These are phyloP conservation scores for Calosoma granatense DNA, from an alignment of 1,140 invertebrate genomes.

Conservation along the genomic window DNA sequence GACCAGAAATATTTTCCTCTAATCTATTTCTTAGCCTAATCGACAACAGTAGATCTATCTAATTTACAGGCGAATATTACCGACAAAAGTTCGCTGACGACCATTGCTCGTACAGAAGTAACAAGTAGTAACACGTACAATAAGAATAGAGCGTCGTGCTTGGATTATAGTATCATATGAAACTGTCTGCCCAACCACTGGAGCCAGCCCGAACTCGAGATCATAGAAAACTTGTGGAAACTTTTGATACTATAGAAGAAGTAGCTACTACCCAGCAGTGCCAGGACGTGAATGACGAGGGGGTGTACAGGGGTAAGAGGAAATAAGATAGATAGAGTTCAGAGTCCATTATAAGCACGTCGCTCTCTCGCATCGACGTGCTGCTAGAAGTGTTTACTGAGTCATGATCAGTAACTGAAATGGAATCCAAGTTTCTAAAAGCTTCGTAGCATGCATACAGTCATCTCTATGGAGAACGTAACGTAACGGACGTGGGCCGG, in stretches of 20 bases:
- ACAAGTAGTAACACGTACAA: too few species aligned
- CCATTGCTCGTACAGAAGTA: too few species aligned
- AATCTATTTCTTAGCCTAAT: too few species aligned
- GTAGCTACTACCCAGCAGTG: neutral
- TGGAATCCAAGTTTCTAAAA: constrained; percentile 13
- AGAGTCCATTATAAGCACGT: neutral
- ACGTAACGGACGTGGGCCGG: neutral
- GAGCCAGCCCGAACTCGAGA: neutral
- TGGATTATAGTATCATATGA: too few species aligned
- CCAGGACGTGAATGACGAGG: too few species aligned
- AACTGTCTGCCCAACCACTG: neutral
- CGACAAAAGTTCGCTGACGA: too few species aligned
- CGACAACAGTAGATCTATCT: too few species aligned
- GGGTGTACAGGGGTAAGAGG: too few species aligned
- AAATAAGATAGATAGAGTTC: neutral
- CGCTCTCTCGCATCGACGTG: neutral
- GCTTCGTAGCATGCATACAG: neutral
- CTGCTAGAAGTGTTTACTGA: constrained; percentile 15
- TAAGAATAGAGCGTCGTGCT: too few species aligned
- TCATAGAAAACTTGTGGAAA: constrained; percentile 6
- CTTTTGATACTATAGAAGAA: neutral
- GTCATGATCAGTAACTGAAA: constrained; percentile 14
- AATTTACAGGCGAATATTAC: too few species aligned
- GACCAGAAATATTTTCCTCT: too few species aligned
- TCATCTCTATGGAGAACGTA: neutral